Evolutionary conservation across 2,113 vertebrate species (phyloP).

Genomic region (Calypte anna): DNA sequence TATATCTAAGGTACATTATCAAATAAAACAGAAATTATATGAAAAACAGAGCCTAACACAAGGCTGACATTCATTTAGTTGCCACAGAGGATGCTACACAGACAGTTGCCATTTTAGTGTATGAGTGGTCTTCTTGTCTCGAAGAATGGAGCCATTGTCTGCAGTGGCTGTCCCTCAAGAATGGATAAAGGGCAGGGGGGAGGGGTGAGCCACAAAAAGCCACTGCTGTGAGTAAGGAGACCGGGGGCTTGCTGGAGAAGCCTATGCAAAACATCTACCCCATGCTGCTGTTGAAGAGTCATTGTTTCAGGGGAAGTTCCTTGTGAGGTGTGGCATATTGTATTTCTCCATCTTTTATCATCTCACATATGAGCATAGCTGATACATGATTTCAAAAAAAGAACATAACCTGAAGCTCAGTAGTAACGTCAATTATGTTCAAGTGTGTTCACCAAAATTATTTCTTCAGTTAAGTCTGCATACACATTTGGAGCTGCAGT

Average conservation of each 20-base stretch:
- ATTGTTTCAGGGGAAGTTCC: background rate
- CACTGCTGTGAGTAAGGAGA: background rate
- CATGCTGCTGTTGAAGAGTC: background rate
- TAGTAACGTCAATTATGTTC: background rate
- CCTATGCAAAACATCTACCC: background rate
- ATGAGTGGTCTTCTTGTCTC: constrained; percentile 42
- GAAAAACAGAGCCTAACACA: constrained; percentile 20
- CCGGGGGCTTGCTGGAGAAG: background rate
- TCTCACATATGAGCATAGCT: background rate
- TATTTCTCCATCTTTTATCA: background rate
- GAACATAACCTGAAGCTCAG: background rate
- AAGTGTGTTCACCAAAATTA: background rate
- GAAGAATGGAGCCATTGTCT: constrained; percentile 45
- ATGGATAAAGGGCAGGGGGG: background rate
- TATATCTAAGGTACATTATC: constrained; percentile 22
- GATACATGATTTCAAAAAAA: background rate
- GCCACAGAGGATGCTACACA: constrained; percentile 60
- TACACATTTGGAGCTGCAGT: background rate
- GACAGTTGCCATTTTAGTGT: constrained; percentile 54
- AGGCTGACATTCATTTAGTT: constrained; percentile 37
- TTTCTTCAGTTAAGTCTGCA: background rate
- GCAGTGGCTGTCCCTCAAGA: background rate
- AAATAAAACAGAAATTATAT: constrained; percentile 27
- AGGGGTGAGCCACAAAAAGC: background rate
- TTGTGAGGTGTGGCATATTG: background rate